These are phyloP conservation scores for Aphelenchoides besseyi DNA, from an alignment of 1,140 invertebrate species.

Conservation along the genomic window DNA sequence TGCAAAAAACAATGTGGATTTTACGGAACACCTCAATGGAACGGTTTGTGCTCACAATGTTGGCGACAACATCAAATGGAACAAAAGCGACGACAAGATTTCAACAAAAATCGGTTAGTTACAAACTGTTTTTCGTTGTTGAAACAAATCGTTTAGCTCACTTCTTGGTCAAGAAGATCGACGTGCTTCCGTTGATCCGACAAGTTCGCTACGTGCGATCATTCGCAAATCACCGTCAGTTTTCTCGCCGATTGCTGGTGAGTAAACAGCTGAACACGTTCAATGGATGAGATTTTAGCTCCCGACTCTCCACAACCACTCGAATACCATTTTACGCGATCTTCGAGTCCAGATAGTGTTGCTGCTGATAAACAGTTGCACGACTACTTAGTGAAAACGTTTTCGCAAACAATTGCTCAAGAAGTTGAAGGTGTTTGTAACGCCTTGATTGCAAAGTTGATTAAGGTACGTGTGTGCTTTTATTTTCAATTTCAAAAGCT, in stretches of 20 bases:
- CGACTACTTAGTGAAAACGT: slow-evolving; percentile 32
- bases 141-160: slow-evolving; percentile 35
- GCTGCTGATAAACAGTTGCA: slow-evolving; percentile 29
- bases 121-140: slow-evolving; percentile 12
- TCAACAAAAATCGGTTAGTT: slow-evolving; percentile 37
- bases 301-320: not conserved
- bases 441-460: slow-evolving; percentile 41
- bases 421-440: slow-evolving; percentile 47
- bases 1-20: slow-evolving; percentile 93
- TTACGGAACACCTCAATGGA: slow-evolving; percentile 93
- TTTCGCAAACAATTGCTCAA: slow-evolving; percentile 28
- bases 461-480: slow-evolving; percentile 27
- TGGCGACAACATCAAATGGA: slow-evolving; percentile 65
- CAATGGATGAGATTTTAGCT: not conserved
- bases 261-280: not conserved
- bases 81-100: slow-evolving; percentile 46
- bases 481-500: slow-evolving; percentile 24
- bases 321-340: slow-evolving; percentile 14
- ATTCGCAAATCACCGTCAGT: slow-evolving; percentile 38
- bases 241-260: slow-evolving; percentile 28
- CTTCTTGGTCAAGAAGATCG: slow-evolving; percentile 35
- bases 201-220: slow-evolving; percentile 24
- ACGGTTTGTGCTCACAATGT: slow-evolving; percentile 91
- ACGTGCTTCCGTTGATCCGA: slow-evolving; percentile 28
- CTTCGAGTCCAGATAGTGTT: slow-evolving; percentile 43